Percentiles rank a stretch among this genome's conserved stretches.
Conservation (phyloP, 2,113 vertebrate species). For the Cochlearius cochlearius region DNA sequence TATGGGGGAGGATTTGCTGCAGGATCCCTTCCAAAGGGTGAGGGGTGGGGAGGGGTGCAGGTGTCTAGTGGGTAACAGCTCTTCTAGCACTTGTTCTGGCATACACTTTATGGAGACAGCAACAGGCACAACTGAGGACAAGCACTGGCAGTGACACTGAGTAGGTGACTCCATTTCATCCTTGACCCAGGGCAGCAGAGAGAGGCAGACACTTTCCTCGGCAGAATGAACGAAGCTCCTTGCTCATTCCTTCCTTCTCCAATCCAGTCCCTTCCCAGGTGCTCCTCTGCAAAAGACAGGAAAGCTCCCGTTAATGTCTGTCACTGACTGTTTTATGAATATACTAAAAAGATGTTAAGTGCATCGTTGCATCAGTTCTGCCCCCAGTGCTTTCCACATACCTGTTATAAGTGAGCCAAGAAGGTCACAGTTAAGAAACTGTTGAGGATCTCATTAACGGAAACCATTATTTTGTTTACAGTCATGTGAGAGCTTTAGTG, state of each 20-base stretch:
- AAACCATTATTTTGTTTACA: background rate
- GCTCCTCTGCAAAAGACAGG: background rate
- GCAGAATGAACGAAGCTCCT: background rate
- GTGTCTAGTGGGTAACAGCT: background rate
- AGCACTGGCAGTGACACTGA: background rate
- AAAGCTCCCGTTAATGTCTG: background rate
- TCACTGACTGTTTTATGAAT: background rate
- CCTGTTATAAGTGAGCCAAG: background rate
- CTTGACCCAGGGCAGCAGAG: background rate
- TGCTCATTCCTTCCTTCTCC: background rate
- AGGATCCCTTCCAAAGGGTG: background rate
- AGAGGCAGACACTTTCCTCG: background rate
- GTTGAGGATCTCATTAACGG: background rate
- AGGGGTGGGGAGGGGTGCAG: background rate
- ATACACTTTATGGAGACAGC: rapidly evolving
- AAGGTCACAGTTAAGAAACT: background rate
- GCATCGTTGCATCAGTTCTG: background rate
- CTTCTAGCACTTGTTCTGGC: background rate
- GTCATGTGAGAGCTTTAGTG: background rate
- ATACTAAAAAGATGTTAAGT: background rate
- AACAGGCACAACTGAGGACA: background rate
- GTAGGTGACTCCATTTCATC: background rate
- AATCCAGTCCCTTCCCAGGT: background rate
- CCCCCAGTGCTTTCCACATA: background rate
- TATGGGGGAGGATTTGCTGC: background rate